Base-by-base conservation (phyloP, 1,140 invertebrate species). In the Trichoplusia ni region DNA sequence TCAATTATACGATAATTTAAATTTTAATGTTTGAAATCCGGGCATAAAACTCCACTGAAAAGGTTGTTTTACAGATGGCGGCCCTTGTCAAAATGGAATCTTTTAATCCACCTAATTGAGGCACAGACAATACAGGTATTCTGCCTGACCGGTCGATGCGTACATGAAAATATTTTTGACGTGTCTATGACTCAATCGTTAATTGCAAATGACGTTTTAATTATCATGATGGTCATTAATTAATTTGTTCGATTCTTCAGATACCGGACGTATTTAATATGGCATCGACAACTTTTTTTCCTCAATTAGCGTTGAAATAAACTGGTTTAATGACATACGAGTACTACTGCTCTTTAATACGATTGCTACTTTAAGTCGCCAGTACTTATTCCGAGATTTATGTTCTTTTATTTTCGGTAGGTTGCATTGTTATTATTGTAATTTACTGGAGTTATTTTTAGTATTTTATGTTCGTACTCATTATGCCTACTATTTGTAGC, bases 221-320 rank as follows among this genome's bases (percentile, higher is more conserved):
- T 40, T 19, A n/a, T n/a, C n/a, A n/a, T n/a, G n/a, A n/a, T n/a
- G 21, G 23, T 27, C 4, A 46, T 46, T 27, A n/a, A 14, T 46
- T 14, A 46, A 46, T 46, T 27, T 11, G 13, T 46, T 6, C 23
- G 42, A 46, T 49, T 7, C 27, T 14, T 5, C 46, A n/a, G 25
- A 49, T 29, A 29, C 14, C 46, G 25, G n/a, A 38, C 18, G 23
- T 9, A 14, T 18, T 56, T 23, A 56, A 9, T 53, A 42, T 27
- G 53, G 14, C 37, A 56, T 56, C 16, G 21, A 25, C 53, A 35
- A 56, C 21, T 56, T 56, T 56, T n/a, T 56, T 56, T 18, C 35
- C 37, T 56, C 53, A 27, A 29, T 56, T 56, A 54, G 8, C 37
- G 13, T 29, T 42, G 1, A 54, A 23, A 27, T 40, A n/a, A 56